These are phyloP conservation scores for Geococcyx californianus DNA, from an alignment of 2,113 vertebrate genomes.

Conservation along the genomic window DNA sequence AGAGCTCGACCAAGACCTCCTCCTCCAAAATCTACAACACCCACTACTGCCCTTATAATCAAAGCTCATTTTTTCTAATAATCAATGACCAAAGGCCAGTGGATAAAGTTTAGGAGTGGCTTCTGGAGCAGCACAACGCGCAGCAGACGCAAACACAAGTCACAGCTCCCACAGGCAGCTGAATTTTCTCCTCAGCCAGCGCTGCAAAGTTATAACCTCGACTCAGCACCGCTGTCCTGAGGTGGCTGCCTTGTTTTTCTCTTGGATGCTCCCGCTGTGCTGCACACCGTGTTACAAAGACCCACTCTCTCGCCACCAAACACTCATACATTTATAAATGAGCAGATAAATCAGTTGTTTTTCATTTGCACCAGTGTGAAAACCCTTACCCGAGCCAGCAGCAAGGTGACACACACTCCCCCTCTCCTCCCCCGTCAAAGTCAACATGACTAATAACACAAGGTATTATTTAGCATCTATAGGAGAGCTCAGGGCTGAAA, in stretches of 20 bases:
- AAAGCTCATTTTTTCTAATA: neutral
- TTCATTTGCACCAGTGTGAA: conserved; percentile 28
- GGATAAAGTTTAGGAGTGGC: neutral
- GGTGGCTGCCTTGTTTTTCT: neutral
- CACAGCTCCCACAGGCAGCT: neutral
- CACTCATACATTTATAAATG: neutral
- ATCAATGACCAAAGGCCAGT: accelerated
- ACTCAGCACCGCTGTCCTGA: neutral
- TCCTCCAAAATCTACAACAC: neutral
- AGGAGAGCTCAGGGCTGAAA: neutral
- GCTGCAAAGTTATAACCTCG: neutral
- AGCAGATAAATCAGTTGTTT: conserved; percentile 54
- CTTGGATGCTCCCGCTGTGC: neutral
- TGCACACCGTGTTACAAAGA: neutral
- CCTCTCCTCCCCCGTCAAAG: neutral
- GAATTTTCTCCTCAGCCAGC: neutral
- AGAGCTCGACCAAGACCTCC: neutral
- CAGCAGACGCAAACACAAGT: neutral
- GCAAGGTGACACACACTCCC: neutral
- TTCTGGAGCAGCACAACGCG: neutral
- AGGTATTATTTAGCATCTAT: neutral
- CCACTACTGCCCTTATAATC: neutral
- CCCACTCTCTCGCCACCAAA: neutral
- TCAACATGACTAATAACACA: conserved; percentile 7
- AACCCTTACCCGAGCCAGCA: conserved; percentile 16